Base-by-base conservation (phyloP, 2,113 vertebrate genomes). In the Cyphomyrus discorhynchus region DNA sequence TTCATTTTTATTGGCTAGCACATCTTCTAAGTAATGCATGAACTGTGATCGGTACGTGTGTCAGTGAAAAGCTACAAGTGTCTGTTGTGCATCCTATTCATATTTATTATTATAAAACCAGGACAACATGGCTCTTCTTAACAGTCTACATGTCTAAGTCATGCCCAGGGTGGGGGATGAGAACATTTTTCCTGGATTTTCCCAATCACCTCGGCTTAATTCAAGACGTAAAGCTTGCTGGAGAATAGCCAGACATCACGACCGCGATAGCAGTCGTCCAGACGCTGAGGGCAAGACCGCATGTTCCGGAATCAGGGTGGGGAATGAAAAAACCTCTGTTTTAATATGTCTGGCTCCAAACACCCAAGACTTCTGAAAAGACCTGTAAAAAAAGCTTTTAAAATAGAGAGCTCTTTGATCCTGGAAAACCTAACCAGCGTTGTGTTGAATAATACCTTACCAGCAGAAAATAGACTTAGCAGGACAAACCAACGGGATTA, bases 251-350 rank as follows among this genome's bases (percentile, higher is more conserved):
- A 96, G 96, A 96, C 96, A 96, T 95, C 95, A 94, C 96, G 96
- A 96, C 89, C 91, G 94, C 95, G 97, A 98, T 97, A 97, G 95
- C 93, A 93, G 87, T 85, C 92, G 95, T 96, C 96, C 95, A 94
- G 96, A 45, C 94, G 95, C 95, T 82, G 93, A 95, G 95, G 95
- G 96, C 95, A 95, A 96, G 95, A 94, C 96, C 96, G 94, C 95
- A 93, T 90, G 94, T 94, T 95, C 91, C 90, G 96, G 96, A 96
- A 96, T 97, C 96, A 93, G 92, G 95, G 93, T 95, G 95, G 96
- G 95, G 96, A 97, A 95, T 92, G 97, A 97, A 97, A 96, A 95
- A 97, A 94, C 91, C 95, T 94, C 95, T 92, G 96, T 96, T 96
- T 96, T 95, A 97, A 96, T 95, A 95, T 96, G 96, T 97, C 96